Conservation (phyloP, 2,797 vertebrate species). For the Siniperca scherzeri region DNA sequence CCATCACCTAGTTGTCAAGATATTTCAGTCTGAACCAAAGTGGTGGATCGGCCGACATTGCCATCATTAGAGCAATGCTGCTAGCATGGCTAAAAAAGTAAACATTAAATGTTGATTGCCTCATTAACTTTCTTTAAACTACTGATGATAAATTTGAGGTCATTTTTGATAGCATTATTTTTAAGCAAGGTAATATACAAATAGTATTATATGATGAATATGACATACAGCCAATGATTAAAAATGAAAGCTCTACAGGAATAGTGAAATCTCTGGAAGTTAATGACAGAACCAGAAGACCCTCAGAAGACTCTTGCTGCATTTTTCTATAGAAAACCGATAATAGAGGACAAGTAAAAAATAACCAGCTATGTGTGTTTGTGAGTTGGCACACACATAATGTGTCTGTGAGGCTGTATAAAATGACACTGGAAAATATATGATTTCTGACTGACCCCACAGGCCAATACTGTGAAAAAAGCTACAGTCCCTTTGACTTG, state of each 20-base stretch:
- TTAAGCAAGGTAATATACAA: not conserved
- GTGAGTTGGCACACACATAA: not conserved
- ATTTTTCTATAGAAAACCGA: not conserved
- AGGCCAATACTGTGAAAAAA: conserved; percentile 24
- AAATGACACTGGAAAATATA: conserved; percentile 17
- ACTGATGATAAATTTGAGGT: too few relatives aligned
- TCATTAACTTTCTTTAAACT: not conserved
- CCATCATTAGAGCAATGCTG: not conserved
- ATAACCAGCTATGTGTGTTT: not conserved
- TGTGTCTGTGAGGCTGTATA: not conserved
- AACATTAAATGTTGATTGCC: not conserved
- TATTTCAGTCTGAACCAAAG: not conserved
- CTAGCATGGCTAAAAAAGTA: not conserved
- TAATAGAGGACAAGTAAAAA: not conserved
- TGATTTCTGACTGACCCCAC: conserved; percentile 41
- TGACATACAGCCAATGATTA: not conserved
- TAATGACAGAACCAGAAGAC: not conserved
- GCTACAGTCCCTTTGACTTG: conserved; percentile 48
- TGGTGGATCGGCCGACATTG: not conserved
- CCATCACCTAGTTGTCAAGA: not conserved
- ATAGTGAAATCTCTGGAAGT: not conserved
- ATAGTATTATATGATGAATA: not conserved
- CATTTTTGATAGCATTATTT: not conserved
- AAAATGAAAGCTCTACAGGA: not conserved
- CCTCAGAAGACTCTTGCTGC: not conserved